Evolutionary conservation across 2,113 vertebrate genomes (phyloP).

Genomic region (Piaya cayana): DNA sequence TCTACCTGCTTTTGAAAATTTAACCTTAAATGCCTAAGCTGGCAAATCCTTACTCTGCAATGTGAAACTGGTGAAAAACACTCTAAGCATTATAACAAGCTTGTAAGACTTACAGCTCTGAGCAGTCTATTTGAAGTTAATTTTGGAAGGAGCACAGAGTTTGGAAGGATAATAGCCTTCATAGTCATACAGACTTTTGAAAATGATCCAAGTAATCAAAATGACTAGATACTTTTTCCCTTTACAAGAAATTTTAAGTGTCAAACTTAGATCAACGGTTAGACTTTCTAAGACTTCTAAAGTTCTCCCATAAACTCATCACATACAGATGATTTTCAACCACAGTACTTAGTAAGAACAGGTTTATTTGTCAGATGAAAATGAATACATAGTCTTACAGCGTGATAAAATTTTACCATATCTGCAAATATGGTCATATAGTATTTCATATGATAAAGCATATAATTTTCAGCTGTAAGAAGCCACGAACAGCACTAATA

Average conservation of each 20-base stretch:
- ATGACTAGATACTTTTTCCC: neutral
- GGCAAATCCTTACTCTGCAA: neutral
- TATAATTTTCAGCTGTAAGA: neutral
- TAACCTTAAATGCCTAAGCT: neutral
- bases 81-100: neutral
- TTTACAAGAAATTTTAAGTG: neutral
- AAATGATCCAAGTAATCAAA: neutral
- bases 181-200: neutral
- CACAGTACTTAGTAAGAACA: neutral
- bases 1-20: neutral
- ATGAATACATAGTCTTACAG: neutral
- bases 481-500: neutral
- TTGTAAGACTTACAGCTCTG: neutral
- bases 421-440: neutral
- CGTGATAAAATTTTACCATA: neutral
- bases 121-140: neutral
- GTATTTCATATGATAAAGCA: neutral
- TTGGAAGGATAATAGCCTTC: neutral
- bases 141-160: neutral
- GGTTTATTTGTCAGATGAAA: neutral
- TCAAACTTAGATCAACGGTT: neutral
- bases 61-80: neutral
- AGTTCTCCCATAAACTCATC: neutral
- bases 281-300: neutral
- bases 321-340: neutral